These are phyloP conservation scores for Diphyllodes magnificus DNA, from an alignment of 2,113 vertebrate species.

Conservation along the genomic window DNA sequence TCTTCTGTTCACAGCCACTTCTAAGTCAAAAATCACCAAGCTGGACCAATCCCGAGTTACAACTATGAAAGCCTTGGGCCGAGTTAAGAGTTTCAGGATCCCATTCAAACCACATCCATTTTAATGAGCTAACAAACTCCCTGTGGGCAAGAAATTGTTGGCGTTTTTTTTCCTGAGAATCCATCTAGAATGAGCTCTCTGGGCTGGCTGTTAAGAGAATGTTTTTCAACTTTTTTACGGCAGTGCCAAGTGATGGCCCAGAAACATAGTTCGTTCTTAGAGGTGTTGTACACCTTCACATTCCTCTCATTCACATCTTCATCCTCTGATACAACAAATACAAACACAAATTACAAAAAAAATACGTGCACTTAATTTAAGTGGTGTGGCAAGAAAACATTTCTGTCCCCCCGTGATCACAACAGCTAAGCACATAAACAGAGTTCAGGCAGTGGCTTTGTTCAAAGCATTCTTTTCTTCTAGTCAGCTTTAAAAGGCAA, in stretches of 20 bases:
- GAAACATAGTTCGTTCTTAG: neutral
- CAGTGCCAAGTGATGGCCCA: neutral
- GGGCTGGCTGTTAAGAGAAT: neutral
- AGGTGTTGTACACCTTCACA: neutral
- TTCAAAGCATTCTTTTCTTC: constrained; percentile 41
- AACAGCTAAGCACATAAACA: neutral
- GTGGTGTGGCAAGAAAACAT: neutral
- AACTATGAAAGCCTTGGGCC: neutral
- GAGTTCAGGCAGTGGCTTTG: neutral
- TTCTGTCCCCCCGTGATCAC: neutral
- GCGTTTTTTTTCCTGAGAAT: neutral
- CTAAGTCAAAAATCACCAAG: neutral
- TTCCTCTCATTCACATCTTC: neutral
- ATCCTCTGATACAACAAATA: neutral
- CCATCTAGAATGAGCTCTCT: neutral
- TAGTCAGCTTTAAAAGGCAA: neutral
- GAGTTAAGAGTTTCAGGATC: constrained; percentile 18
- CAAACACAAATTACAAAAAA: neutral
- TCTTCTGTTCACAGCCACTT: neutral
- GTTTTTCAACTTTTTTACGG: neutral
- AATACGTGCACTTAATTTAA: neutral
- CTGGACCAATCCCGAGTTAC: neutral
- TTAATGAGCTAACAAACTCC: neutral
- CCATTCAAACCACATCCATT: constrained; percentile 47
- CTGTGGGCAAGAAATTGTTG: neutral